Evolutionary conservation across 2,797 vertebrate genomes (phyloP).

Genomic region (Ispidina lecontei): DNA sequence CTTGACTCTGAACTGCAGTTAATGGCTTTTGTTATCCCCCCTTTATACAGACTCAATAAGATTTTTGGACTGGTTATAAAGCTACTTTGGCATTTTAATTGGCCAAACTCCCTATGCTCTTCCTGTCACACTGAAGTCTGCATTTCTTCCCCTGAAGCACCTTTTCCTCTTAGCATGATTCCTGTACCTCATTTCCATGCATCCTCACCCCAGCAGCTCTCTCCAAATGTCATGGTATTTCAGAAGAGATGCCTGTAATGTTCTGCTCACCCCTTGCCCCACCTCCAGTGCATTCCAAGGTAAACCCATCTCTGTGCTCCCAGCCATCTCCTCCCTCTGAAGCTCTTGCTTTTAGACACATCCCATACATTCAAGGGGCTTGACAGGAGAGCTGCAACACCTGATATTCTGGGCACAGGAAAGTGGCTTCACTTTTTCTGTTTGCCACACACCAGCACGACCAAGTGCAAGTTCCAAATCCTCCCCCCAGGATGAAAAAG

Average conservation of each 20-base stretch:
- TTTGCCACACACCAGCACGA: neutral
- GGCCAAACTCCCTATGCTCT: neutral
- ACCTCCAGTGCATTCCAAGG: neutral
- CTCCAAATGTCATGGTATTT: neutral
- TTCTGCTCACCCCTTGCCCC: neutral
- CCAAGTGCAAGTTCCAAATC: neutral
- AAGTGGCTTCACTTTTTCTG: neutral
- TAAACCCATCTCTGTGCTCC: neutral
- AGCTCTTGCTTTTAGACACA: neutral
- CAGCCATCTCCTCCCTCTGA: neutral
- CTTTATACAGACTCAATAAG: neutral
- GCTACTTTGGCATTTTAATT: neutral
- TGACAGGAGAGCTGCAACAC: neutral
- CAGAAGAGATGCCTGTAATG: neutral
- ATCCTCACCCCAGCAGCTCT: neutral
- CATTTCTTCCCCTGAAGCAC: neutral
- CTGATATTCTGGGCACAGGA: neutral
- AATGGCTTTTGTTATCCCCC: neutral
- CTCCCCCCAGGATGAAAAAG: neutral
- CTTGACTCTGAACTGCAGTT: neutral
- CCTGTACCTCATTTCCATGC: neutral
- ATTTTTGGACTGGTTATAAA: neutral
- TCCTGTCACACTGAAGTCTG: neutral
- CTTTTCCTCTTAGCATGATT: neutral
- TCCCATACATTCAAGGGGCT: neutral